Percentiles rank a stretch among this genome's conserved stretches.
These are phyloP conservation scores for Saccopteryx leptura DNA, from an alignment of 2,113 vertebrate genomes.

Conservation along the genomic window DNA sequence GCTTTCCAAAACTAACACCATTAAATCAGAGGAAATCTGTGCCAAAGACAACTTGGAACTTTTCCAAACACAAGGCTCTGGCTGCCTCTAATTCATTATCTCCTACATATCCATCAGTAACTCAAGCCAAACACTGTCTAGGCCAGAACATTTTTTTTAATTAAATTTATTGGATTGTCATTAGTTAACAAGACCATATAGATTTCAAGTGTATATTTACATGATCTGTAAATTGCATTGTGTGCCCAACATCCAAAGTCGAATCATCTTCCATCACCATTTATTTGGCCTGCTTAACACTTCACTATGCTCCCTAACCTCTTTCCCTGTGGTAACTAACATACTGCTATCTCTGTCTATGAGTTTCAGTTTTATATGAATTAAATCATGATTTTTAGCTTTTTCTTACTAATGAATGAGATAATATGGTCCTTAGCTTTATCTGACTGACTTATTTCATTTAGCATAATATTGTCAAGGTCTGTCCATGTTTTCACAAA, in stretches of 20 bases:
- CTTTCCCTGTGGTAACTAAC: background rate
- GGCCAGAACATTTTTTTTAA: background rate
- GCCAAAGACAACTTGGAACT: constrained; percentile 44
- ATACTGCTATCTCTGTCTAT: background rate
- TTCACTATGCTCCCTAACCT: background rate
- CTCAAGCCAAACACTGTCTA: constrained; percentile 38
- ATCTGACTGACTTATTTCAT: background rate
- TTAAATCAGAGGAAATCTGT: constrained; percentile 17
- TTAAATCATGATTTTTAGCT: too few species aligned
- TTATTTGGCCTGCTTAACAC: background rate
- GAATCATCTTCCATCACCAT: background rate
- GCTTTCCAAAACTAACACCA: constrained; percentile 59
- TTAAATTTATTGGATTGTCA: background rate
- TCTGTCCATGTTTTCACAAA: background rate
- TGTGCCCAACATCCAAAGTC: background rate
- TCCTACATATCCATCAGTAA: background rate
- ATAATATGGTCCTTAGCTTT: background rate
- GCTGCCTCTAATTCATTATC: constrained; percentile 51
- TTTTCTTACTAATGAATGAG: background rate
- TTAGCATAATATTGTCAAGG: background rate
- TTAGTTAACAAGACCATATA: background rate
- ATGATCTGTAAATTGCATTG: background rate
- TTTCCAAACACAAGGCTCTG: constrained; percentile 10
- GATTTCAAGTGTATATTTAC: background rate
- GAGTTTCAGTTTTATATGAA: background rate